These are phyloP conservation scores for Pygoscelis antarcticus DNA, from an alignment of 2,113 vertebrate species.

Conservation along the genomic window DNA sequence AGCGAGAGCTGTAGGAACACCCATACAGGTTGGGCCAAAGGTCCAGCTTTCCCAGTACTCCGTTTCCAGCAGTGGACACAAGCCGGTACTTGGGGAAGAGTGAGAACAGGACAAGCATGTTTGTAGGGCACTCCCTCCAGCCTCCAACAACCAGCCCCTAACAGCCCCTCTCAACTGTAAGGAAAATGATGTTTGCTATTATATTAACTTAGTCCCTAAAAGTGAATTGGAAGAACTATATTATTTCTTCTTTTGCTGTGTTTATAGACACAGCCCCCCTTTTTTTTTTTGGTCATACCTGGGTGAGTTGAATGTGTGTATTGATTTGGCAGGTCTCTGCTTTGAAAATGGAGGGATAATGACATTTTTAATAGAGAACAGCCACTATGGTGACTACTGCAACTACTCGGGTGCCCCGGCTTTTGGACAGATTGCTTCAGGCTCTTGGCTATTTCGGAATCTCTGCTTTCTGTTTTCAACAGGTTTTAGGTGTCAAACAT, in stretches of 20 bases:
- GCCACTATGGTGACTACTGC: not conserved
- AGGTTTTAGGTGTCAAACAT: not conserved
- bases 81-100: not conserved
- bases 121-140: not conserved
- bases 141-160: not conserved
- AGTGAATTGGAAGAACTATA: not conserved
- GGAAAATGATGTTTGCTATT: not conserved
- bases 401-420: not conserved
- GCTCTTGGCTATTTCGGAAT: not conserved
- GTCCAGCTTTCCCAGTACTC: not conserved
- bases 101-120: fast-evolving
- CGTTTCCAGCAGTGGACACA: not conserved
- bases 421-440: not conserved
- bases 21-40: not conserved
- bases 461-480: not conserved
- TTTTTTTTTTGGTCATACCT: too few species aligned
- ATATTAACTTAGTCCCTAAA: not conserved
- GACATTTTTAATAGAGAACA: not conserved
- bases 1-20: not conserved
- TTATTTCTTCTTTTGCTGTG: not conserved
- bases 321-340: not conserved
- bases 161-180: not conserved
- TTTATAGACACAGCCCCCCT: not conserved
- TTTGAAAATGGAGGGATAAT: not conserved
- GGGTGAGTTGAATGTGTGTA: not conserved